Base-by-base conservation (phyloP, 2,113 vertebrate genomes). In the Herpailurus yagouaroundi region DNA sequence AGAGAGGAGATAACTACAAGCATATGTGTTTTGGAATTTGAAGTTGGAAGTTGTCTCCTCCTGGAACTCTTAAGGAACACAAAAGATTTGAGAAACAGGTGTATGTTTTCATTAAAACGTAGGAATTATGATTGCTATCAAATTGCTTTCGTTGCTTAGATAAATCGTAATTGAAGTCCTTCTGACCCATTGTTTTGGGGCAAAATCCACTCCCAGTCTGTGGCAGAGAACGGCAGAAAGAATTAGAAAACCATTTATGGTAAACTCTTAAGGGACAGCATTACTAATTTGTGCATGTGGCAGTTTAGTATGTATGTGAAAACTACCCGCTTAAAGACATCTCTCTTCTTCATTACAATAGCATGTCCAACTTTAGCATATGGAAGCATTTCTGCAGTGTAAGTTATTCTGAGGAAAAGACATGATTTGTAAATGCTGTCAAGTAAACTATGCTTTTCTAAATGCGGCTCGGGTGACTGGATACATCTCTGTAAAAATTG, bases 401-500 rank as follows among this genome's bases (percentile, higher is more conserved):
- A 94, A 95, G 89, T 97, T 88, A 84, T 96, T 97, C 91, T 69
- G 76, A 91, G 80, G 84, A 94, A 84, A 96, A 95, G 92, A 71
- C 91, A 92, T 96, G 90, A 97, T 97, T 97, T 97, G 95, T 96
- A 97, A 95, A 98, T 85, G 87, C 94, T 97, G 97, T 97, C 96
- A 97, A 89, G 93, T 89, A 94, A 95, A 92, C 85, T 95, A 60
- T 97, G 83, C 76, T 50, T 52, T 87, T 96, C 74, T 93, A 86
- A 92, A 63, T 55, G 50, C 33, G 69, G 41, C n/a, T 91, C 0
- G 0, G 55, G 85, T 81, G 92, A 84, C 64, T 76, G 27, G 84
- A 33, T 82, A 66, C 14, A 77, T 33, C 48, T 96, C 82, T 83
- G 27, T 68, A 89, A 91, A 85, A 92, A 82, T 60, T 69, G 84